These are phyloP conservation scores for Aspidiotus rigidus DNA, from an alignment of 2,888 invertebrate genomes.

Conservation along the genomic window DNA sequence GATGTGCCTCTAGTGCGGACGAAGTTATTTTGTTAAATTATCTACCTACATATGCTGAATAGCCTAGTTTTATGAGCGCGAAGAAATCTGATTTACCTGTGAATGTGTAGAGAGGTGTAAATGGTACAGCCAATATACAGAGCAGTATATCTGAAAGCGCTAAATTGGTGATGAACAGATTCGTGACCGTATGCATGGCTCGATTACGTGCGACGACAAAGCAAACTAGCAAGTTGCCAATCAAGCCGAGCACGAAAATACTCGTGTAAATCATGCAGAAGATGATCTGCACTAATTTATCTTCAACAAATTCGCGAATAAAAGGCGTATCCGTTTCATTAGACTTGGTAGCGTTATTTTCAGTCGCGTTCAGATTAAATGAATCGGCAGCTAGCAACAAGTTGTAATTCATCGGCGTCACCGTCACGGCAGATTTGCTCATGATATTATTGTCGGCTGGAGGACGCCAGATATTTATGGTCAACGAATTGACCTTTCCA, in stretches of 20 bases:
- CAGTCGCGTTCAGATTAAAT: neutral
- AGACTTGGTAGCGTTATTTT: neutral
- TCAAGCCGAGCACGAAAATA: constrained; percentile 74
- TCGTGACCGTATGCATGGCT: constrained; percentile 96
- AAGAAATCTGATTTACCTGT: constrained; percentile 47
- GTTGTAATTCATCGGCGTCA: neutral
- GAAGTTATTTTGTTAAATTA: too few species aligned
- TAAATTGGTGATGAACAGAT: constrained; percentile 92
- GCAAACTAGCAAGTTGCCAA: constrained; percentile 84
- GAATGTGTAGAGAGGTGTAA: constrained; percentile 91
- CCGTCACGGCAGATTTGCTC: neutral
- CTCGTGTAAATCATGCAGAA: constrained; percentile 66
- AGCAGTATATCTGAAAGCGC: constrained; percentile 90
- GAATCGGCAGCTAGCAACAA: neutral
- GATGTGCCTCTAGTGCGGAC: too few species aligned
- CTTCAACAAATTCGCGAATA: constrained; percentile 35
- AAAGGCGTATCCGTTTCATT: constrained; percentile 8
- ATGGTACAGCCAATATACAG: constrained; percentile 87
- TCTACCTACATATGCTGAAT: too few species aligned
- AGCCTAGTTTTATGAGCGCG: too few species aligned
- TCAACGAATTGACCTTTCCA: too few species aligned
- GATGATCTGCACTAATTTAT: constrained; percentile 51
- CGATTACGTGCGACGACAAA: constrained; percentile 86
- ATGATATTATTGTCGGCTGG: neutral
- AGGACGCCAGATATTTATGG: neutral